Evolutionary conservation across 2,797 vertebrate genomes (phyloP).

Genomic region (Sebastes jordani): DNA sequence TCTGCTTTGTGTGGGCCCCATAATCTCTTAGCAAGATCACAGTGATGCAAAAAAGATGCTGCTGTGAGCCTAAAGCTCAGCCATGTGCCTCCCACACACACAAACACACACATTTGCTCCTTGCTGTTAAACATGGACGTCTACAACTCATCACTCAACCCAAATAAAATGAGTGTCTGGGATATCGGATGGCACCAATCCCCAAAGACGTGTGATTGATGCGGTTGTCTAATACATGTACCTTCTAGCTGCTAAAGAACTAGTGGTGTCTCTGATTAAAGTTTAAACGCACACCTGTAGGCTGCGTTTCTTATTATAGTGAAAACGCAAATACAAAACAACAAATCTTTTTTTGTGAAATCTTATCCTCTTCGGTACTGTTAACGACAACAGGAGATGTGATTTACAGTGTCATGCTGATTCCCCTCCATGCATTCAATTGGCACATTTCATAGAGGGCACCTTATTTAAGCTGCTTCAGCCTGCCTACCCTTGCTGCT

Average conservation of each 20-base stretch:
- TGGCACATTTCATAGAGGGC: too few species aligned
- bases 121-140: not conserved
- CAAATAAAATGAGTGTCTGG: not conserved
- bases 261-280: not conserved
- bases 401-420: not conserved
- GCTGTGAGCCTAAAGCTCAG: not conserved
- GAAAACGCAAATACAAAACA: not conserved
- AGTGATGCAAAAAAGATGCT: not conserved
- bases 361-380: not conserved
- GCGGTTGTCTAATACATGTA: not conserved
- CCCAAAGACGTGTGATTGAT: not conserved
- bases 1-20: not conserved
- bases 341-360: not conserved
- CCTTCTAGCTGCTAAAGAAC: not conserved
- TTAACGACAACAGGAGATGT: not conserved
- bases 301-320: not conserved
- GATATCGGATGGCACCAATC: not conserved
- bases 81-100: not conserved
- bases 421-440: too few species aligned
- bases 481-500: too few species aligned
- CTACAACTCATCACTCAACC: not conserved
- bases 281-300: not conserved
- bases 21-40: constrained; percentile 21
- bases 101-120: not conserved
- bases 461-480: too few species aligned